Evolutionary conservation across 2,888 invertebrate species (phyloP), one percentile per base, ranked within the genome.

Genomic region (Drosophila nigricruria): DNA sequence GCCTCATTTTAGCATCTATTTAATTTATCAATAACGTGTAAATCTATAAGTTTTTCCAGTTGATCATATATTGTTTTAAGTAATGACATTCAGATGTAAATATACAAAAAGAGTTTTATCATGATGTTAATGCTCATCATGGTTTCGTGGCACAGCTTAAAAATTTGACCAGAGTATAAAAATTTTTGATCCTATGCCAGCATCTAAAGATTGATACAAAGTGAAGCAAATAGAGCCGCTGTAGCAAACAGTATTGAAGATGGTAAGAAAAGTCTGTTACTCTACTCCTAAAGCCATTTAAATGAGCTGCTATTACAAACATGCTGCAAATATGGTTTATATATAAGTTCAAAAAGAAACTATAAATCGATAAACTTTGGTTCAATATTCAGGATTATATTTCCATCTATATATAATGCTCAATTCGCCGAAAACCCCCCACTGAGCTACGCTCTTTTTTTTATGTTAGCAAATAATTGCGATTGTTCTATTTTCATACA

Each of bases 401-500:
- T 49, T 30, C 30, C 30, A 6, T 30, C n/a, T 18, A 52, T 20
- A 16, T 32, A 6, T 32, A 14, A 8, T 27, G 27, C 10, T 16
- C 14, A 23, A 8, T 34, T 52, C 9, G 4, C n/a, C 25, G 6
- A n/a, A 27, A 45, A 0, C 14, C 45, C 12, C 12, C 6, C 18
- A 18, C 18, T 32, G 18, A 56, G 30, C 53, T 53, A 27, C 36
- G 18, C 16, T 45, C 40, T 5, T 20, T 10, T 18, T 10, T 30
- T 27, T 32, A n/a, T 30, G 12, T 18, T 20, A 42, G 14, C 18
- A 57, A 20, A 34, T 53, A 50, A 34, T 34, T 53, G 9, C 10
- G 36, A 38, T 36, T 40, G 27, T 65, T 53, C 64, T 82, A 87
- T 82, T 87, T 82, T 72, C 25, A 66, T 67, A 53, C 52, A 57